Conservation (phyloP, 2,797 vertebrate genomes). For the Sebastes hubbsi region DNA sequence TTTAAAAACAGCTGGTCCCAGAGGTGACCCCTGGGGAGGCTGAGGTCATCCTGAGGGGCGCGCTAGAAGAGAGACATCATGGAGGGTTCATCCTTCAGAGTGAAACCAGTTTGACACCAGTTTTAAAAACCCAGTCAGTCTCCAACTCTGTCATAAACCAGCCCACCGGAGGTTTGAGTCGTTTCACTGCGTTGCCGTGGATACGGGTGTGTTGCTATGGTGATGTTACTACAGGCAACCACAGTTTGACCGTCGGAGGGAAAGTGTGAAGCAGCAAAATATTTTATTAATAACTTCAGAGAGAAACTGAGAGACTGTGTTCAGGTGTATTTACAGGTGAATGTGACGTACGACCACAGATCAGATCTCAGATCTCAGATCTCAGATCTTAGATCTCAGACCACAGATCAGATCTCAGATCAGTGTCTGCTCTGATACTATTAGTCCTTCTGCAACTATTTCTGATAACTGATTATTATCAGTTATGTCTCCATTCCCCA, state of each 20-base stretch:
- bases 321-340: background rate
- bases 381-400: too few species aligned
- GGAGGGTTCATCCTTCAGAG: background rate
- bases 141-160: background rate
- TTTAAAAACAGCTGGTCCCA: too few species aligned
- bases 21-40: too few species aligned
- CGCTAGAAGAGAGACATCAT: too few species aligned
- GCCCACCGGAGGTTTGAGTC: conserved; percentile 21
- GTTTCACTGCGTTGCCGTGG: conserved; percentile 51
- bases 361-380: background rate
- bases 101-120: background rate
- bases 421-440: too few species aligned
- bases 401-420: too few species aligned
- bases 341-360: too few species aligned
- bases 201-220: conserved; percentile 60
- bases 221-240: conserved; percentile 52
- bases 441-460: too few species aligned
- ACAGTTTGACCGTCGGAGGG: conserved; percentile 49
- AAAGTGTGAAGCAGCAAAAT: conserved; percentile 51
- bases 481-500: too few species aligned
- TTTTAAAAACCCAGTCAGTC: background rate
- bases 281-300: conserved; percentile 48
- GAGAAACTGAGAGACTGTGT: background rate
- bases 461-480: too few species aligned
- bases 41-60: too few species aligned